phyloP scores from a whole-genome alignment of 2,797 vertebrate species.

The Monodelphis domestica region DNA sequence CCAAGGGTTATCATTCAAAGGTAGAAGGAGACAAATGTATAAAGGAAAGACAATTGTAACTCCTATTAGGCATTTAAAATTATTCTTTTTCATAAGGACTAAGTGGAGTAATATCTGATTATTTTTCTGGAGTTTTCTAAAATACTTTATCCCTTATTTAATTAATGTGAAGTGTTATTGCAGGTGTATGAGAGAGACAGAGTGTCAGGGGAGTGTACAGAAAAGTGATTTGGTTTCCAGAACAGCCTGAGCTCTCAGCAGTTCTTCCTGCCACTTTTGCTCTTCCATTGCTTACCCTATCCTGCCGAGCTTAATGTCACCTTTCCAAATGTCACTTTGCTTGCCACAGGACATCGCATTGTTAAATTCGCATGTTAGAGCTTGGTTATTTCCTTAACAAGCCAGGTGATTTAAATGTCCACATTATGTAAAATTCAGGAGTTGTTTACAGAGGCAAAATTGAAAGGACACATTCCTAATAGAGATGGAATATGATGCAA shows the following conservation, averaged over 20 bases:
- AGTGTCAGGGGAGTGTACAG: neutral
- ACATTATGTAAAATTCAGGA: slow-evolving; percentile 14
- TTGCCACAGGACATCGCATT: slow-evolving; percentile 10
- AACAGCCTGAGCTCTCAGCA: neutral
- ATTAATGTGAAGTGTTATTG: slow-evolving; percentile 36
- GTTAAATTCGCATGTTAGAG: neutral
- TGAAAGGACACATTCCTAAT: neutral
- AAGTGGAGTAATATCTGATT: neutral
- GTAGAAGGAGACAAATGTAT: neutral
- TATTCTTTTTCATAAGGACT: slow-evolving; percentile 19
- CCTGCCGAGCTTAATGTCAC: neutral
- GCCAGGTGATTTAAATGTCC: neutral
- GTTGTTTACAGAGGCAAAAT: slow-evolving; percentile 13
- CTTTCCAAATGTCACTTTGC: slow-evolving; percentile 38
- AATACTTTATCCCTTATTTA: slow-evolving; percentile 44
- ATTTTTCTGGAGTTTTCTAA: slow-evolving; percentile 53
- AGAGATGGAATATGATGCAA: neutral
- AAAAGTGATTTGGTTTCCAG: slow-evolving; percentile 22
- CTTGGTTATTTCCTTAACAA: slow-evolving; percentile 23
- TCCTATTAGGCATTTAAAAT: slow-evolving; percentile 7
- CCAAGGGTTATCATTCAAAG: neutral
- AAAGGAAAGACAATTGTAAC: neutral
- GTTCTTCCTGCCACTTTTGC: neutral
- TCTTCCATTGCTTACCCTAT: neutral
- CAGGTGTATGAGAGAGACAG: neutral